Conservation (phyloP, 2,888 invertebrate genomes). For the Leistus spinibarbis region DNA sequence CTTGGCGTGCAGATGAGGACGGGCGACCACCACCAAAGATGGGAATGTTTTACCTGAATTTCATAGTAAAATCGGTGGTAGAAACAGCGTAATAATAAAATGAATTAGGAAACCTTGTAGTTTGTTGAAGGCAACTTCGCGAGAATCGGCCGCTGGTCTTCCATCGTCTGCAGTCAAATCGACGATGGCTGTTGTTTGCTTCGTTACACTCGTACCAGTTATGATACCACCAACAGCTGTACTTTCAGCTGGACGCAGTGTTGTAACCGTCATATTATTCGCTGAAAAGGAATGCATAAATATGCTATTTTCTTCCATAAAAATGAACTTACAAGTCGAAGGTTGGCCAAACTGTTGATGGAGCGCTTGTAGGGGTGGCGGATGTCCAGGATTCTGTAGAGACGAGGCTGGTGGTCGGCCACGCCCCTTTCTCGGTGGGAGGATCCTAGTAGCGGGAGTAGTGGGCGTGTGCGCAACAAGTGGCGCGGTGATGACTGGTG, state of each 20-base stretch:
- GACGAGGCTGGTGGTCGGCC: conserved; percentile 12
- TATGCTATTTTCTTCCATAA: too few relatives aligned
- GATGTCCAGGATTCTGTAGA: background rate
- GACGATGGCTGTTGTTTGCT: conserved; percentile 59
- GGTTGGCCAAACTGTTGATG: conserved; percentile 9
- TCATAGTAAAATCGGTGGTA: background rate
- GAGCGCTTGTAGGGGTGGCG: conserved; percentile 21
- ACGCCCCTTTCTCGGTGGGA: background rate
- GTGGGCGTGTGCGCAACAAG: background rate
- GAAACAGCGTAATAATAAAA: background rate
- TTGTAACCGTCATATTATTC: background rate
- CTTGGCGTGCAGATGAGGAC: conserved; percentile 77
- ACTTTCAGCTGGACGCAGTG: conserved; percentile 70
- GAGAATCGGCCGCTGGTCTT: conserved; percentile 69
- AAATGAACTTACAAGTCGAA: conserved; percentile 9
- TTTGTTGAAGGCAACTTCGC: conserved; percentile 79
- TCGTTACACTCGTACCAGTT: conserved; percentile 63
- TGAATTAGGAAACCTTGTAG: conserved; percentile 61
- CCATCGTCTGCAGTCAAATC: conserved; percentile 69
- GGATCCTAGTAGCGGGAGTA: background rate
- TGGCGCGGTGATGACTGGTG: background rate
- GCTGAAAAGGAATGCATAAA: background rate
- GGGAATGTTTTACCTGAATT: conserved; percentile 79
- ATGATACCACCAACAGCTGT: conserved; percentile 75
- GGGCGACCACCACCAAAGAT: conserved; percentile 81